Conservation (phyloP, 2,113 vertebrate species). For the Oxyruncus cristatus region DNA sequence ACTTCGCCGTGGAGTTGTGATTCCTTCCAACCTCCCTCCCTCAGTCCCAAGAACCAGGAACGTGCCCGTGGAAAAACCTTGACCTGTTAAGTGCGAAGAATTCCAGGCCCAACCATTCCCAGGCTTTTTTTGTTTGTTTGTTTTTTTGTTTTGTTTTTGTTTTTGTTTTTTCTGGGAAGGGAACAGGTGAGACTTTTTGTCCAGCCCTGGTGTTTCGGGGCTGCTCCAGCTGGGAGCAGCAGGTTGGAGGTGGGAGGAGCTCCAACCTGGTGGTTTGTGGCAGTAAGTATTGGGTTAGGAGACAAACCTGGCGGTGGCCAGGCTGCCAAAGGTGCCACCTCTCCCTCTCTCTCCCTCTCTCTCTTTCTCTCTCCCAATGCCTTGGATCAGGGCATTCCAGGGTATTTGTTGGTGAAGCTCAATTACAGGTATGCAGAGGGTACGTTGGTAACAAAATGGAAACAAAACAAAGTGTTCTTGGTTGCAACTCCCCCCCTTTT, state of each 20-base stretch:
- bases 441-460: conserved; percentile 18
- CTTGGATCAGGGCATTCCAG: conserved; percentile 69
- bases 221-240: conserved; percentile 57
- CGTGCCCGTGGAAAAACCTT: conserved; percentile 40
- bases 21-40: conserved; percentile 25
- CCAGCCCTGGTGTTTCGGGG: conserved; percentile 20
- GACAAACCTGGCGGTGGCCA: conserved; percentile 58
- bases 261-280: conserved; percentile 52
- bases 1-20: conserved; percentile 45
- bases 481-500: conserved; percentile 52
- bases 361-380: background rate
- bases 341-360: background rate
- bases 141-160: no score
- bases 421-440: conserved; percentile 82
- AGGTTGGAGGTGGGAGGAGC: conserved; percentile 70
- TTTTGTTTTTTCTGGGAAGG: background rate
- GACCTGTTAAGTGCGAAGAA: conserved; percentile 2
- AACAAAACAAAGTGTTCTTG: conserved; percentile 58
- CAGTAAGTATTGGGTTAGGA: conserved; percentile 65
- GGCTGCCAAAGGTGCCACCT: conserved; percentile 48
- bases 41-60: conserved; percentile 72
- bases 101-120: conserved; percentile 49
- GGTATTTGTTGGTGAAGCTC: conserved; percentile 72
- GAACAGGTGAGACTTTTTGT: conserved; percentile 39
- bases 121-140: background rate